Percentiles rank a stretch among this genome's conserved stretches.
Evolutionary conservation across 2,113 vertebrate genomes (phyloP).

Genomic region (Aplodontia rufa): DNA sequence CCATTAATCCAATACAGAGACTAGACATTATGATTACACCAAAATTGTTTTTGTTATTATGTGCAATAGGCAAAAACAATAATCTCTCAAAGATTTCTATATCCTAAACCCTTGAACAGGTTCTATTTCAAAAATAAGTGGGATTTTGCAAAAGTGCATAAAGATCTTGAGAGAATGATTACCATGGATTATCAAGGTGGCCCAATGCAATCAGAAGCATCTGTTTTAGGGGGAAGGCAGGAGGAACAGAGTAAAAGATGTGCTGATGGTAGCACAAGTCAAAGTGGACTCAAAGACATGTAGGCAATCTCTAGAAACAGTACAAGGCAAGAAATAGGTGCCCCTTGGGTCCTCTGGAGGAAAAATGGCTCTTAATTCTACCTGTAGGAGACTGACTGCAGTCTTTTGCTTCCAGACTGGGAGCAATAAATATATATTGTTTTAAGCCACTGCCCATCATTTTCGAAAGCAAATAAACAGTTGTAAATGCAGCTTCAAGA

Average conservation of each 20-base stretch:
- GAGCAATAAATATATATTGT: background rate
- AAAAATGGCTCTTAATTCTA: background rate
- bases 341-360: no score
- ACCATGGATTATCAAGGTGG: background rate
- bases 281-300: background rate
- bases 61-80: background rate
- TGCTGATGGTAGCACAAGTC: background rate
- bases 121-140: background rate
- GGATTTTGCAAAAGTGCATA: background rate
- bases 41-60: background rate
- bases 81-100: no score
- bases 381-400: background rate
- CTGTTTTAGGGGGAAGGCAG: background rate
- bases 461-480: background rate
- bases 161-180: background rate
- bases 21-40: background rate
- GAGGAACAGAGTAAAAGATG: background rate
- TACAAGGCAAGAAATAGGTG: background rate
- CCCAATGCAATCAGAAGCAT: background rate
- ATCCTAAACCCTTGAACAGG: background rate
- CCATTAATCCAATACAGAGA: background rate
- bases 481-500: background rate
- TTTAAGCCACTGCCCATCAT: background rate
- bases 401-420: background rate
- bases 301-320: background rate